Conservation (phyloP, 2,113 vertebrate genomes). For the Donacobius atricapilla region DNA sequence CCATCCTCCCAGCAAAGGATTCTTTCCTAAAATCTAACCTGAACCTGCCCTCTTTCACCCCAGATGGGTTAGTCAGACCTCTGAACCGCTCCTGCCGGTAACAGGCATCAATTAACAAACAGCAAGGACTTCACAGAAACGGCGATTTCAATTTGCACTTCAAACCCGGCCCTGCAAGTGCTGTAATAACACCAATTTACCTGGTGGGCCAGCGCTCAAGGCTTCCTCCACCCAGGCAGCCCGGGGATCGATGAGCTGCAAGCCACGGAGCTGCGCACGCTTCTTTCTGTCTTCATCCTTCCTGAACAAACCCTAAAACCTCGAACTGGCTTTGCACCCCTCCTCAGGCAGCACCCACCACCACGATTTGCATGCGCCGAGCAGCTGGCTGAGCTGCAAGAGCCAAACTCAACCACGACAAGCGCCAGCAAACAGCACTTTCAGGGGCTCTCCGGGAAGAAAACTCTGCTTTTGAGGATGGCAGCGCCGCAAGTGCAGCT, state of each 20-base stretch:
- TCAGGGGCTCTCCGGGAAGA: neutral
- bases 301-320: neutral
- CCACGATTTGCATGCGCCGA: neutral
- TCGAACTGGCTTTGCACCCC: neutral
- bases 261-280: neutral
- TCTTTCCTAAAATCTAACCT: neutral
- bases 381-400: neutral
- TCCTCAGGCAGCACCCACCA: neutral
- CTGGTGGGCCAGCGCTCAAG: neutral
- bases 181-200: neutral
- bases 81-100: neutral
- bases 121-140: neutral
- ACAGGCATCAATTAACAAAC: conserved; percentile 2
- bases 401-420: neutral
- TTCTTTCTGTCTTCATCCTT: neutral
- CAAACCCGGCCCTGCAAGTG: neutral
- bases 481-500: neutral
- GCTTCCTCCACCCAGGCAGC: neutral
- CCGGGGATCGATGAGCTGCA: neutral
- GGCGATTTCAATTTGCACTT: conserved; percentile 43
- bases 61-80: neutral
- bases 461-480: neutral
- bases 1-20: neutral
- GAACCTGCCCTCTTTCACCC: neutral
- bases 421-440: neutral